These are phyloP conservation scores for Gonatopus flavifemur DNA, from an alignment of 1,140 invertebrate species.

Conservation along the genomic window DNA sequence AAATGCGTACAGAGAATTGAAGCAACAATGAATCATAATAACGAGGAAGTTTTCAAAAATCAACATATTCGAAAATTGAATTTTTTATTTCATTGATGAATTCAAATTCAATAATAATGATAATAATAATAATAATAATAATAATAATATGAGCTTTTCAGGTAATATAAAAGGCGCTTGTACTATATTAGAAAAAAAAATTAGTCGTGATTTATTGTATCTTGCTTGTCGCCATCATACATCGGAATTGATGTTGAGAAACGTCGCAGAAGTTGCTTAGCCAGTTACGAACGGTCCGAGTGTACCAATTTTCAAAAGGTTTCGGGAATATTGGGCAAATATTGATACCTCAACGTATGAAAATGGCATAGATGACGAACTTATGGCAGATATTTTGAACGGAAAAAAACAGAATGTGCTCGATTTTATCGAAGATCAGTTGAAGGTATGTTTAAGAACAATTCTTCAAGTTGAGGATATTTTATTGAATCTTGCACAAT, in stretches of 20 bases:
- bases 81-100: background rate
- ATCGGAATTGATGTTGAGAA: constrained; percentile 13
- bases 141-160: background rate
- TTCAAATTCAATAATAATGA: too few species aligned
- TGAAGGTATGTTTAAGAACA: background rate
- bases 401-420: background rate
- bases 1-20: background rate
- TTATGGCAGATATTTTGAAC: background rate
- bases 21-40: background rate
- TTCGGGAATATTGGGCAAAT: constrained; percentile 10
- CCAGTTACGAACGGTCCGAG: constrained; percentile 13
- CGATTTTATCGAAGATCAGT: constrained; percentile 1
- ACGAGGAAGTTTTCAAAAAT: background rate
- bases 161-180: constrained; percentile 12
- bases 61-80: background rate
- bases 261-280: constrained; percentile 4
- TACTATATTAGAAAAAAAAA: constrained; percentile 9
- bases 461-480: too few species aligned
- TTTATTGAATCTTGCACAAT: too few species aligned
- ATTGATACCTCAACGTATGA: constrained; percentile 10
- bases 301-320: constrained; percentile 16
- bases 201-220: constrained; percentile 17
- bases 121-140: too few species aligned
- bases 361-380: constrained; percentile 7
- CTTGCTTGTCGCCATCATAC: constrained; percentile 19